phyloP scores from a whole-genome alignment of 1,140 invertebrate species.

The Lepidurus couesii region DNA sequence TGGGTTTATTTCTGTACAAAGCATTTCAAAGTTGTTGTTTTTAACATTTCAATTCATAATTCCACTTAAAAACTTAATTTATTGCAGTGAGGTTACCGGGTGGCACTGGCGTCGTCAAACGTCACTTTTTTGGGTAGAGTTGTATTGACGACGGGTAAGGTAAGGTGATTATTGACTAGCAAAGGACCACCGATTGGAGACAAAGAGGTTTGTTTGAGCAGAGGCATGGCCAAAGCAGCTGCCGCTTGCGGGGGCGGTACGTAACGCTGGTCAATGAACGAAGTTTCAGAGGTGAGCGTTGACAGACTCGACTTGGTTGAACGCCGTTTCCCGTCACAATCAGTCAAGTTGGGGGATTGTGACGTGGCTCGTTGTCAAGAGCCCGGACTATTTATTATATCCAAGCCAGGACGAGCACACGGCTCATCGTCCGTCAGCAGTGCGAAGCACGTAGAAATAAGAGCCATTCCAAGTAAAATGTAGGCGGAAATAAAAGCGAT shows the following conservation, averaged over 20 bases:
- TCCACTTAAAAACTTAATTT: background rate
- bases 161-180: background rate
- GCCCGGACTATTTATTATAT: background rate
- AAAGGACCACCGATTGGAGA: background rate
- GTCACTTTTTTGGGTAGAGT: constrained; percentile 6
- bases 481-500: background rate
- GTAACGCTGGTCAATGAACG: constrained; percentile 6
- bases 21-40: background rate
- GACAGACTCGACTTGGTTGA: background rate
- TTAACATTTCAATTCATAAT: background rate
- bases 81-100: background rate
- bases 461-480: constrained; percentile 3
- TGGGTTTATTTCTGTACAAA: background rate
- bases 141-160: background rate
- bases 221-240: background rate
- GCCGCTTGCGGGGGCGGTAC: constrained; percentile 5
- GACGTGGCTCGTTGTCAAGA: constrained; percentile 1
- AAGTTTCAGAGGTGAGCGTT: background rate
- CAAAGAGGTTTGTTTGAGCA: constrained; percentile 3
- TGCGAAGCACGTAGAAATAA: background rate
- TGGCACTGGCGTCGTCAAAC: background rate
- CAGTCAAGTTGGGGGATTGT: background rate
- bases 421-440: background rate
- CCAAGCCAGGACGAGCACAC: background rate
- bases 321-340: constrained; percentile 1